Evolutionary conservation across 2,888 invertebrate genomes (phyloP).

Genomic region (Trachelus stipa): DNA sequence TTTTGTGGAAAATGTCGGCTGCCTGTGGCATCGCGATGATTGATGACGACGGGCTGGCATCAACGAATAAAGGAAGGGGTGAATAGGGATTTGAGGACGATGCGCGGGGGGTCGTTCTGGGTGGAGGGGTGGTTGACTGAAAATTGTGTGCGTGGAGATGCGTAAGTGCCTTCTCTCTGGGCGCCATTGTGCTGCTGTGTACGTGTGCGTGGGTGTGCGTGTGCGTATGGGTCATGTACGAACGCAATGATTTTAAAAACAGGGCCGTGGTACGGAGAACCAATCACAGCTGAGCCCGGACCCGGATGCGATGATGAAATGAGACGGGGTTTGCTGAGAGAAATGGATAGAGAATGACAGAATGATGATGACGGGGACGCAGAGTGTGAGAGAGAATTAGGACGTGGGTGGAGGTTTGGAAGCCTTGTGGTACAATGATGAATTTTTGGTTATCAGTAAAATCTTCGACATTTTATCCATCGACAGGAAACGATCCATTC

Average conservation of each 20-base stretch:
- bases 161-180: conserved; percentile 11
- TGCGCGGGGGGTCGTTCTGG: neutral
- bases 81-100: neutral
- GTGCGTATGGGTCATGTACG: neutral
- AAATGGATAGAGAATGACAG: neutral
- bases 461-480: conserved; percentile 34
- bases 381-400: conserved; percentile 29
- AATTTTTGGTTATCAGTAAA: conserved; percentile 55
- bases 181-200: conserved; percentile 9
- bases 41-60: conserved; percentile 58
- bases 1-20: conserved; percentile 60
- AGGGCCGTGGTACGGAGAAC: conserved; percentile 3
- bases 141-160: conserved; percentile 18
- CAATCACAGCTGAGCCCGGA: conserved; percentile 18
- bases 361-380: conserved; percentile 8
- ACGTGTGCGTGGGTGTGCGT: conserved; percentile 19
- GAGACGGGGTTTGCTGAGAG: conserved; percentile 29
- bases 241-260: conserved; percentile 6
- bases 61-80: neutral
- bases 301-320: conserved; percentile 50
- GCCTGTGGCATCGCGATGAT: conserved; percentile 63
- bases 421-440: conserved; percentile 50
- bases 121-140: conserved; percentile 15
- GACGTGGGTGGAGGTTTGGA: conserved; percentile 15
- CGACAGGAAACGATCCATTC: neutral